Conservation (phyloP, 2,113 vertebrate species). For the Eulemur macaco region DNA sequence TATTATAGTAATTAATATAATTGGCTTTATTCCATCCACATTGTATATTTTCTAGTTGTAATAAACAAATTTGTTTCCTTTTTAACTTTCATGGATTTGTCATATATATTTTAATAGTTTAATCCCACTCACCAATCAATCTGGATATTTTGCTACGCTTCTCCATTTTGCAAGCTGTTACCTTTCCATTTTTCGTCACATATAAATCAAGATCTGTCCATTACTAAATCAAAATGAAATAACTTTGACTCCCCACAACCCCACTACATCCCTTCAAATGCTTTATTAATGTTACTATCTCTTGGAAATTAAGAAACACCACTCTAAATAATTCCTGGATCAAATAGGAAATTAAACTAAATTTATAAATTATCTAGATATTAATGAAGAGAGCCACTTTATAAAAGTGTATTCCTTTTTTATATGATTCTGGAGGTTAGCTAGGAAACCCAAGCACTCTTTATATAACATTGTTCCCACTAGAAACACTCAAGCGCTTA, state of each 20-base stretch:
- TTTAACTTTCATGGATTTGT: not conserved
- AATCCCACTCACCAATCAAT: not conserved
- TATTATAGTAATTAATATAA: not conserved
- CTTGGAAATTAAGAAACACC: not conserved
- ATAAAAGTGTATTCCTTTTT: not conserved
- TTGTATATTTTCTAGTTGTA: not conserved
- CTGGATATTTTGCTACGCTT: not conserved
- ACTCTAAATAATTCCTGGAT: not conserved
- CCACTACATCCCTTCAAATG: not conserved
- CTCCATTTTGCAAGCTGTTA: not conserved
- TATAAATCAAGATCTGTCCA: not conserved
- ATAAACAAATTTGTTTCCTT: not conserved
- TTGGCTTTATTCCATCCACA: not conserved
- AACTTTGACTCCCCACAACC: not conserved
- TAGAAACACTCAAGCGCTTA: not conserved
- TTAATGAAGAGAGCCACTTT: not conserved
- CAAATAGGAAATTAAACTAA: not conserved
- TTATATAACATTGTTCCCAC: not conserved
- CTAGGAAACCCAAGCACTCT: not conserved
- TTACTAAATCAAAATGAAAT: not conserved
- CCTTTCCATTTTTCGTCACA: not conserved
- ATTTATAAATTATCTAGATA: constrained; percentile 6
- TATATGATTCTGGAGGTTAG: not conserved
- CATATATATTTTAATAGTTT: not conserved
- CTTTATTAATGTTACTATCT: not conserved